Evolutionary conservation across 1,140 invertebrate genomes (phyloP), one percentile per base, ranked within the genome.

Genomic region (Charaxes varanes): DNA sequence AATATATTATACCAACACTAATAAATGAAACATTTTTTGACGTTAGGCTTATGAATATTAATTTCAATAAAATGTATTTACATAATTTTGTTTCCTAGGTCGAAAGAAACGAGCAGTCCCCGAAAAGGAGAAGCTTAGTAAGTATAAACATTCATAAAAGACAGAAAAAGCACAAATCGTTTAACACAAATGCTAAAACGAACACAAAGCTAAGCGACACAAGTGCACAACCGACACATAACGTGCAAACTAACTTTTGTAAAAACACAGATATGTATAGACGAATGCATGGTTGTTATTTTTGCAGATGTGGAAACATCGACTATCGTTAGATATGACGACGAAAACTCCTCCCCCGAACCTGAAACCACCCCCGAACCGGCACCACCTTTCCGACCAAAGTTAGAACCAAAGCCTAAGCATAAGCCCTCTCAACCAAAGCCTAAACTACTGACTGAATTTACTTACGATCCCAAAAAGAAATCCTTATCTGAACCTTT

Each of bases 391-490:
- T 19, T 18, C 19, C 26, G 32, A 35, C 47, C 48, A 40, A 51
- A 51, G 0, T 67, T 78, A 43, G 56, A 83, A 13, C 60, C 77
- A 2, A 78, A 85, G 53, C 68, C 85, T 1, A 76, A 77, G 26
- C 70, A 86, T 0, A 84, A 87, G 64, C 64, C 80, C 26, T 76
- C 77, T n/a, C 72, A 77, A 62, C 78, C 86, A 6, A 80, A 83
- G 52, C 70, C 70, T 27, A 70, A 58, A 28, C 44, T 33, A 23
- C 26, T 19, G 21, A 23, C 73, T 37, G 74, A 41, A 23, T 31
- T 44, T 21, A 53, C 36, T 21, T 21, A 41, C 32, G 44, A 24
- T 22, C 24, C 42, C 1, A 73, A 77, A 41, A 56, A 64, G 2
- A 69, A 82, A 46, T 62, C 72, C 0, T 65, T 85, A 34, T 71